Percentiles rank a stretch among this genome's conserved stretches.
These are phyloP conservation scores for Drosophila tripunctata DNA, from an alignment of 2,888 invertebrate genomes.

Conservation along the genomic window DNA sequence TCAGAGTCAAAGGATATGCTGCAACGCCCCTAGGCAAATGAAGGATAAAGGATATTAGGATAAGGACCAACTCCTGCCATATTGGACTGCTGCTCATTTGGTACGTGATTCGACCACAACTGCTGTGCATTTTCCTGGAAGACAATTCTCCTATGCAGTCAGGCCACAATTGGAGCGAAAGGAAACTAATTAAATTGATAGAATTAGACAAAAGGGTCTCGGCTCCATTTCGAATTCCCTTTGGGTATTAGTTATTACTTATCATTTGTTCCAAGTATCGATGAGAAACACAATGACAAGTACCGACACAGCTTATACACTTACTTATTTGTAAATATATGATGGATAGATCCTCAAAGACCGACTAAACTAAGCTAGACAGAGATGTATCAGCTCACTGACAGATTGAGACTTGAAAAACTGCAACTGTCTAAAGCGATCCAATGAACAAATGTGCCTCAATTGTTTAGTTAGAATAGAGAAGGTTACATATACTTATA, in stretches of 20 bases:
- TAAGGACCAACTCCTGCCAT: not conserved
- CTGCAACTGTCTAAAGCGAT: not conserved
- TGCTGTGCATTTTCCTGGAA: constrained; percentile 48
- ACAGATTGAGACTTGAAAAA: constrained; percentile 18
- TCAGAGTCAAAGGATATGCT: constrained; percentile 31
- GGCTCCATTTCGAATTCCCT: not conserved
- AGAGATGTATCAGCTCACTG: constrained; percentile 33
- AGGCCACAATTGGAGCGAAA: constrained; percentile 64
- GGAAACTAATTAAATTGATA: constrained; percentile 76
- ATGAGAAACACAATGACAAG: constrained; percentile 24
- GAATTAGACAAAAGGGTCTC: constrained; percentile 70
- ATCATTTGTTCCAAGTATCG: constrained; percentile 51
- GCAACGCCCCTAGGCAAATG: constrained; percentile 50
- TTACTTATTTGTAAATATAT: not conserved
- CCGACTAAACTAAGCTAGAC: not conserved
- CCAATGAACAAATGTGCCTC: not conserved
- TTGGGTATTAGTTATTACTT: constrained; percentile 34
- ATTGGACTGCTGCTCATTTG: constrained; percentile 43
- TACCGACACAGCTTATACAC: constrained; percentile 26
- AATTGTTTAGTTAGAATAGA: not conserved
- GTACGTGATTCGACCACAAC: constrained; percentile 66
- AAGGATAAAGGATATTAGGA: constrained; percentile 15
- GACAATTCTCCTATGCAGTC: constrained; percentile 7
- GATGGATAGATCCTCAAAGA: constrained; percentile 23
- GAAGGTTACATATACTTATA: constrained; percentile 19